A percentile compares a stretch with the other conserved stretches of the same genome.
These are phyloP conservation scores for Xestobium rufovillosum DNA, from an alignment of 2,888 invertebrate species.

Conservation along the genomic window DNA sequence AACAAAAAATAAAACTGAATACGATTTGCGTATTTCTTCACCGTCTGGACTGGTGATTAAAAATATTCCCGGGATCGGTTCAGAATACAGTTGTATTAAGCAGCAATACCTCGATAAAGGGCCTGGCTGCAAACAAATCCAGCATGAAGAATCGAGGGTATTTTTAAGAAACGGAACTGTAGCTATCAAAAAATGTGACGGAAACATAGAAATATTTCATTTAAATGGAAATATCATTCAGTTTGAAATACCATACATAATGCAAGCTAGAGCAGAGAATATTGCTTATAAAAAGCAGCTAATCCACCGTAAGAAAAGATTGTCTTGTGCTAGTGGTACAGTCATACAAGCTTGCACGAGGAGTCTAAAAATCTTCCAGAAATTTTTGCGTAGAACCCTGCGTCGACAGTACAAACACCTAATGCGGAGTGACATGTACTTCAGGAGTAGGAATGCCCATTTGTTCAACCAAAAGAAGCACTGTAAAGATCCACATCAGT, in stretches of 20 bases:
- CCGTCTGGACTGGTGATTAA: conserved; percentile 29
- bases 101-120: conserved; percentile 23
- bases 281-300: conserved; percentile 7
- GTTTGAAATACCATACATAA: conserved; percentile 24
- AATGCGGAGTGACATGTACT: not conserved
- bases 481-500: conserved; percentile 1
- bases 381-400: not conserved
- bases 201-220: conserved; percentile 26
- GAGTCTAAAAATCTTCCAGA: not conserved
- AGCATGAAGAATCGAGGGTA: conserved; percentile 28
- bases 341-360: not conserved
- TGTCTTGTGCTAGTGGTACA: conserved; percentile 7
- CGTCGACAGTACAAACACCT: not conserved
- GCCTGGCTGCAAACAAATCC: conserved; percentile 13
- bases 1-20: conserved; percentile 1
- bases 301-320: conserved; percentile 22
- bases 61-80: conserved; percentile 20
- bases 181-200: conserved; percentile 28
- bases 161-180: conserved; percentile 28
- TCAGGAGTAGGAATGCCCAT: not conserved
- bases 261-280: conserved; percentile 4
- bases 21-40: conserved; percentile 27
- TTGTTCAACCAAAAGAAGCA: not conserved
- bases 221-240: conserved; percentile 29
- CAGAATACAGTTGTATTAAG: conserved; percentile 24